Evolutionary conservation across 2,888 invertebrate genomes (phyloP).

Genomic region (Malthinus flaveolus): DNA sequence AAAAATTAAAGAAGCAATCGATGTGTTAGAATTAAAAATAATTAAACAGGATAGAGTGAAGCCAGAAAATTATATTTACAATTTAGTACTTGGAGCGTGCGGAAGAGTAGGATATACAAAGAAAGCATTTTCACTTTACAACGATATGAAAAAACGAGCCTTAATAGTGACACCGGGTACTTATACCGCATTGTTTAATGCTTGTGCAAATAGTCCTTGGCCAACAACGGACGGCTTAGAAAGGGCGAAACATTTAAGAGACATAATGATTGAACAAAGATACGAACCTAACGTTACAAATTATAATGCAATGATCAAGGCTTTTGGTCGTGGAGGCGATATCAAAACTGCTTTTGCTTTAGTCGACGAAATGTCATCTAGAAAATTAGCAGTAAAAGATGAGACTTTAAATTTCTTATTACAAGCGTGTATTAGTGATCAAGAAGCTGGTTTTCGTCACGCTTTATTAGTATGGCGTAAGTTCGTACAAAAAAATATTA

Average conservation of each 20-base stretch:
- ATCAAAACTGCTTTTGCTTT: constrained; percentile 75
- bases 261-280: constrained; percentile 70
- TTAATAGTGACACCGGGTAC: constrained; percentile 68
- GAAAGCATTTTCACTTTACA: constrained; percentile 82
- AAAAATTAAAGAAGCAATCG: constrained; percentile 75
- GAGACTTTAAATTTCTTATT: constrained; percentile 80
- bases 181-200: constrained; percentile 86
- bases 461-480: constrained; percentile 85
- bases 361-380: constrained; percentile 81
- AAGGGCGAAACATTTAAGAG: constrained; percentile 67
- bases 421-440: constrained; percentile 82
- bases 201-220: constrained; percentile 81
- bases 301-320: constrained; percentile 90
- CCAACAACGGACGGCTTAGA: constrained; percentile 65
- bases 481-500: constrained; percentile 67
- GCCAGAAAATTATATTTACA: constrained; percentile 80
- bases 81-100: constrained; percentile 80
- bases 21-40: constrained; percentile 77
- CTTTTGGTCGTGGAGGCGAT: constrained; percentile 84
- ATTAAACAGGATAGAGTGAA: constrained; percentile 75
- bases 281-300: constrained; percentile 73
- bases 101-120: constrained; percentile 82
- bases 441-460: constrained; percentile 78
- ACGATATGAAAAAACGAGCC: constrained; percentile 78
- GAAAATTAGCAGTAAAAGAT: constrained; percentile 62